Evolutionary conservation across 2,113 vertebrate species (phyloP), one percentile per base, ranked within the genome.

Genomic region (Pomatostomus ruficeps): DNA sequence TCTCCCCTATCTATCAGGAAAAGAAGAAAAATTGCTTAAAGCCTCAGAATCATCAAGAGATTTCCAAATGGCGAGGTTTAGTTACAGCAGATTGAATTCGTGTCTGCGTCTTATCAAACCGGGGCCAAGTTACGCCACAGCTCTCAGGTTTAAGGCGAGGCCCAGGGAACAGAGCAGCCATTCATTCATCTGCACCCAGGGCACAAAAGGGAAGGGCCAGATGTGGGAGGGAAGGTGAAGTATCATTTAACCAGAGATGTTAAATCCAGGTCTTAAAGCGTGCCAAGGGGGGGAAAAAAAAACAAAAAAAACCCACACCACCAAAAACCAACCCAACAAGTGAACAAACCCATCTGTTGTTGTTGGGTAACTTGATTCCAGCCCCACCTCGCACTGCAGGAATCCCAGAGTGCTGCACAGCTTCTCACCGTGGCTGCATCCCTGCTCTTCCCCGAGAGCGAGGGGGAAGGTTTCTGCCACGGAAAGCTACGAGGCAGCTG

Each of bases 51-150:
- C 81, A 68, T 54, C 87, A 59, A 49, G 76, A 89, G 91, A 55
- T 92, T 94, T 95, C 84, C 84, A 92, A 94, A 54, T 78, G 58
- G 45, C 0, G 9, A 85, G 89, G 40, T 81, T 96, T 68, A 81
- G 84, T 91, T 92, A 87, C 77, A 92, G 45, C 36, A 95, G 74
- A 89, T 76, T 82, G 74, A 95, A 76, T 82, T 81, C 0, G 0
- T 59, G 87, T 23, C 93, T 95, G 91, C 3, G 1, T 95, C 77
- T 96, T 93, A 91, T 95, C 95, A 96, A 91, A 68, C 20, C 40
- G 17, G n/a, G 75, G 74, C n/a, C 1, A 3, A 85, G 72, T 88
- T 65, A 29, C 35, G 38, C 11, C 90, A 36, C 66, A 75, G 88
- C 76, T 72, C 81, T 85, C 49, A 9, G 73, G 66, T 81, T 89